These are phyloP conservation scores for Diabrotica undecimpunctata DNA, from an alignment of 1,140 invertebrate species.

Conservation along the genomic window DNA sequence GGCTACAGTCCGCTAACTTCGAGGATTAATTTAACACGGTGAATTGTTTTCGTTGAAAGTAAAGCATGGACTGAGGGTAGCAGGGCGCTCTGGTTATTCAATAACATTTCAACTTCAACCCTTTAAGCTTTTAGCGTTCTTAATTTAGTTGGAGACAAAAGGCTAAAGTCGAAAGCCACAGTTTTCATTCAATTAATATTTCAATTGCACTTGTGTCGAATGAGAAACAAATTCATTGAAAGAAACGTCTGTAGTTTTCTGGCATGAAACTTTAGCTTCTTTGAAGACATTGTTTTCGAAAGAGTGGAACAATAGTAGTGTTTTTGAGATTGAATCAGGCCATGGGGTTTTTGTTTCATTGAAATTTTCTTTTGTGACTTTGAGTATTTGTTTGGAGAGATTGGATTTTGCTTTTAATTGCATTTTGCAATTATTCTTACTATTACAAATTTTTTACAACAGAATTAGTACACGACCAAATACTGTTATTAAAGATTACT, in stretches of 20 bases:
- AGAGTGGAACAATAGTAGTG: constrained; percentile 23
- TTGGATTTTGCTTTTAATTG: not conserved
- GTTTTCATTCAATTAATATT: constrained; percentile 35
- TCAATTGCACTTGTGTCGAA: constrained; percentile 35
- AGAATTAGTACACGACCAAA: not conserved
- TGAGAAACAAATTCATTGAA: constrained; percentile 32
- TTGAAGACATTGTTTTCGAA: constrained; percentile 32
- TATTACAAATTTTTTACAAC: not conserved
- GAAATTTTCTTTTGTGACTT: constrained; percentile 3
- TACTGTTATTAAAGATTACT: no score
- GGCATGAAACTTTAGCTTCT: constrained; percentile 21
- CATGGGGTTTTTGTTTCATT: constrained; percentile 7
- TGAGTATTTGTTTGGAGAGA: constrained; percentile 1
- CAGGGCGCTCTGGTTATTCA: constrained; percentile 3
- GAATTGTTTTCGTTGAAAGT: constrained; percentile 1
- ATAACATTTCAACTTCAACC: constrained; percentile 18
- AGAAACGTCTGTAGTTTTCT: constrained; percentile 30
- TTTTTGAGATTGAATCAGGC: constrained; percentile 26
- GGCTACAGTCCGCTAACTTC: not conserved
- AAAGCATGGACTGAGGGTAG: constrained; percentile 4
- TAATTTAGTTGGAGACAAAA: constrained; percentile 19
- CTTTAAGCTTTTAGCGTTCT: constrained; percentile 14
- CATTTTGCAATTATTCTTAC: not conserved
- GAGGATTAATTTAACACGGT: constrained; percentile 2
- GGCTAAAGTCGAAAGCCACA: constrained; percentile 21